Base-by-base conservation (phyloP, 2,797 vertebrate genomes). In the Lacerta bilineata region DNA sequence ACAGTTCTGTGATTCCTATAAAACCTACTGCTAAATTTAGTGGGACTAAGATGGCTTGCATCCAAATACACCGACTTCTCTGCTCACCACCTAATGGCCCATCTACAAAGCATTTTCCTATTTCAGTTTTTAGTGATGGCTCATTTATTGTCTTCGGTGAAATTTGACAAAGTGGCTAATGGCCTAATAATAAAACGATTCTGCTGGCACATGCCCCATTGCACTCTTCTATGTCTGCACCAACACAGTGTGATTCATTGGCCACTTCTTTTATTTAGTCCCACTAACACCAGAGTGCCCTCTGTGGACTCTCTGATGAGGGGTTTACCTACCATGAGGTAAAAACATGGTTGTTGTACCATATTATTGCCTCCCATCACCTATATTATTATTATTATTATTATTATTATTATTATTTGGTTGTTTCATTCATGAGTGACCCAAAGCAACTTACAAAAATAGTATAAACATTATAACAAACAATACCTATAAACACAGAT, bases 91-190 rank as follows among this genome's bases (percentile, higher is more conserved):
- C 41, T 89, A 89, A 89, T 89, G 88, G 43, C 61, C 88, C 83
- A 76, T 50, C 78, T 89, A 81, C 68, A 89, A 89, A 75, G 84
- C 78, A 89, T 89, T 89, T 85, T 81, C 69, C 79, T 77, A 33
- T 82, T 86, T 81, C 77, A 77, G 43, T 76, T 82, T 78, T 89
- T 81, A 89, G 84, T 77, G 25, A 89, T 82, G 84, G 78, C 61
- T 89, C 88, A 89, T 86, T 86, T 86, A 85, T 77, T 55, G 84
- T 76, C 79, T 69, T 43, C 71, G 61, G 71, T 41, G 10, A 41
- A 77, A 77, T 86, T 86, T 81, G 77, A 86, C 72, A 89, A 82
- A 68, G 78, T 85, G 27, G 33, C 84, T 74, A 85, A 86, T 36
- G 76, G 71, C 43, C 79, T 86, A 81, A 82, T 86, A 81, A 81